phyloP scores from a whole-genome alignment of 2,113 vertebrate genomes.

The Mesocricetus auratus region DNA sequence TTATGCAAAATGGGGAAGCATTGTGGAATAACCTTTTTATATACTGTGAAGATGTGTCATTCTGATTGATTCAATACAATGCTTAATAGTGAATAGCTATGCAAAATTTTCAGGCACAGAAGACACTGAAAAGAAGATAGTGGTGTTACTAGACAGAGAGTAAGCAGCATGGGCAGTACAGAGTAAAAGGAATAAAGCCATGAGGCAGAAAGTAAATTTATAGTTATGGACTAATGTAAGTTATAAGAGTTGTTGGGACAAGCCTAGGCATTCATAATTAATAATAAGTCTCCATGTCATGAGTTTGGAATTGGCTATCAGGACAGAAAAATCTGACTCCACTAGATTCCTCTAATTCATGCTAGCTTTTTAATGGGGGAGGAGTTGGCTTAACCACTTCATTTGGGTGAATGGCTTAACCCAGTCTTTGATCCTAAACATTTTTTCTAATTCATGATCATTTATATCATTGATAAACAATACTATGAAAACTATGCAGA shows the following conservation, averaged over 20 bases:
- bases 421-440: background rate
- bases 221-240: background rate
- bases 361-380: background rate
- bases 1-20: background rate
- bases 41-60: background rate
- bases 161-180: background rate
- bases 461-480: background rate
- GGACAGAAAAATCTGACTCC: background rate
- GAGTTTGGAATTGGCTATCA: background rate
- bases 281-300: background rate
- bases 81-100: background rate
- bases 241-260: background rate
- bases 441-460: slow-evolving; percentile 42
- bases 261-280: background rate
- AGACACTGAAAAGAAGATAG: background rate
- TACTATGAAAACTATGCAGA: background rate
- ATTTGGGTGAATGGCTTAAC: background rate
- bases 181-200: background rate
- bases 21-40: background rate
- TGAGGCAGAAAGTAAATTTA: background rate
- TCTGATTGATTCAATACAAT: background rate
- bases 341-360: background rate
- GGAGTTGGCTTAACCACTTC: background rate
- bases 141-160: background rate
- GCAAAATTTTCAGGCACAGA: background rate